phyloP scores from a whole-genome alignment of 2,888 invertebrate species.

The Latheticus oryzae region DNA sequence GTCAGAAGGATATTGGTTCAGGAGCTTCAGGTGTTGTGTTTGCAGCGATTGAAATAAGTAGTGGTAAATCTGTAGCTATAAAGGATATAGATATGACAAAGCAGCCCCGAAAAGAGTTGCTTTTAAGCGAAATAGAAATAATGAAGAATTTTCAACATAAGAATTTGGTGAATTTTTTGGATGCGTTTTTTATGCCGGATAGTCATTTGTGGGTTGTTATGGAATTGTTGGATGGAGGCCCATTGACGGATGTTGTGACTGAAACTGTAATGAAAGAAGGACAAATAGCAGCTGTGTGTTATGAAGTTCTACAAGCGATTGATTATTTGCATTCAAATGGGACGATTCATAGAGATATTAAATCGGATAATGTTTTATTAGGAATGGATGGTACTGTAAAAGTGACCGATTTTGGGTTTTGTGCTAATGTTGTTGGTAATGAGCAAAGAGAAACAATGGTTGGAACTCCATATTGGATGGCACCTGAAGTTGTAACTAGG shows the following conservation, averaged over 20 bases:
- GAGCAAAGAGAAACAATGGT: constrained; percentile 98
- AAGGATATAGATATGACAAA: constrained; percentile 96
- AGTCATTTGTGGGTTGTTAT: constrained; percentile 97
- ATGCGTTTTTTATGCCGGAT: constrained; percentile 86
- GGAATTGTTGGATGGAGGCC: constrained; percentile 95
- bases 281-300: constrained; percentile 95
- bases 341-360: constrained; percentile 95
- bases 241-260: constrained; percentile 96
- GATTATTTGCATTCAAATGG: constrained; percentile 90
- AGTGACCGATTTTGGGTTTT: constrained; percentile 98
- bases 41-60: constrained; percentile 83
- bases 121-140: constrained; percentile 94
- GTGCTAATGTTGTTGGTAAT: constrained; percentile 94
- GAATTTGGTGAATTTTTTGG: constrained; percentile 95
- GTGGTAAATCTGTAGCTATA: constrained; percentile 86
- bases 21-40: constrained; percentile 95
- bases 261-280: constrained; percentile 97
- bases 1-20: constrained; percentile 86
- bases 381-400: constrained; percentile 94
- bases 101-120: constrained; percentile 95
- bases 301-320: constrained; percentile 89
- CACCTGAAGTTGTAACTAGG: constrained; percentile 92
- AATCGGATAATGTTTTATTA: constrained; percentile 95
- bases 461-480: constrained; percentile 99
- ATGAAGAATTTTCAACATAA: constrained; percentile 92